Evolutionary conservation across 2,797 vertebrate species (phyloP).

Genomic region (Sebastes nivosus): DNA sequence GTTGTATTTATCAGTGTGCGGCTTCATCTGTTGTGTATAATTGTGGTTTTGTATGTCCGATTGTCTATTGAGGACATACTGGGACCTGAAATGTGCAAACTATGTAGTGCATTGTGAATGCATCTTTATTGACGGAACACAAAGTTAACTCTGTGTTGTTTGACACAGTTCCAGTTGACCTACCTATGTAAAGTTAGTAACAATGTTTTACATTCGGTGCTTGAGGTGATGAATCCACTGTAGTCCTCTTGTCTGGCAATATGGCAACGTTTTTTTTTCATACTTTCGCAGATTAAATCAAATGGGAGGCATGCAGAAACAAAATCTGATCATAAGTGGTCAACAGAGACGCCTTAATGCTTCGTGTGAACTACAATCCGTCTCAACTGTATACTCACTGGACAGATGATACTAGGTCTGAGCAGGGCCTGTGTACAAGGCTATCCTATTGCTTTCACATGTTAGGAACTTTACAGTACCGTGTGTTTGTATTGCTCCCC

Average conservation of each 20-base stretch:
- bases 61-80: not conserved
- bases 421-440: slow-evolving; percentile 10
- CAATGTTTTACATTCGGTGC: not conserved
- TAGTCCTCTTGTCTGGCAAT: not conserved
- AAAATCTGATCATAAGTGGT: slow-evolving; percentile 21
- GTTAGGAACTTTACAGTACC: slow-evolving; percentile 43
- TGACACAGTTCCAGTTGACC: not conserved
- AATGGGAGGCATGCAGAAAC: slow-evolving; percentile 1
- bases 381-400: slow-evolving; percentile 16
- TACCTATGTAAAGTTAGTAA: not conserved
- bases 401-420: slow-evolving; percentile 30
- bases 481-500: slow-evolving; percentile 44
- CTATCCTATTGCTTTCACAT: slow-evolving; percentile 54
- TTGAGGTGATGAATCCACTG: not conserved
- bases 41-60: not conserved
- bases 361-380: slow-evolving; percentile 13
- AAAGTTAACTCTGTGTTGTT: not conserved
- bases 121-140: not conserved
- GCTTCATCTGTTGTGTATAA: slow-evolving; percentile 1
- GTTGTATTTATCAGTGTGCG: slow-evolving; percentile 15
- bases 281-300: slow-evolving; percentile 4
- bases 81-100: not conserved
- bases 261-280: not conserved
- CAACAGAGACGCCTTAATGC: not conserved
- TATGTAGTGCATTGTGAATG: not conserved